phyloP scores from a whole-genome alignment of 2,797 vertebrate genomes.

The Brotula barbata region DNA sequence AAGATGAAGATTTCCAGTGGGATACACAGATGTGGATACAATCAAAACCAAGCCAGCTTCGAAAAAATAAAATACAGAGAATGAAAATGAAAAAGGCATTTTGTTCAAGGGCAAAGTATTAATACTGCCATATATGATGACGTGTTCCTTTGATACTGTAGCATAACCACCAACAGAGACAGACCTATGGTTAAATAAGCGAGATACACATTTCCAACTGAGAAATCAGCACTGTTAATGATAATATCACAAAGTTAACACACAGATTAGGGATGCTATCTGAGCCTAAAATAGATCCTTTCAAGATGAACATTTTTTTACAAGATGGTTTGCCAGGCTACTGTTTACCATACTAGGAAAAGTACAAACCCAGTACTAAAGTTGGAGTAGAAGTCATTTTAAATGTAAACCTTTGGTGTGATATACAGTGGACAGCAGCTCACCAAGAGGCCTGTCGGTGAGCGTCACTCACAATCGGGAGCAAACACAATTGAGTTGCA shows the following conservation, averaged over 20 bases:
- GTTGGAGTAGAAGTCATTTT: slow-evolving; percentile 40
- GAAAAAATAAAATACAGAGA: slow-evolving; percentile 32
- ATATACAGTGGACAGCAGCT: slow-evolving; percentile 48
- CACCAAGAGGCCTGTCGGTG: slow-evolving; percentile 29
- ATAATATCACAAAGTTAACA: slow-evolving; percentile 26
- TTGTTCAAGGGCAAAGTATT: slow-evolving; percentile 53
- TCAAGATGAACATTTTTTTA: slow-evolving; percentile 3
- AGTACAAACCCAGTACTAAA: slow-evolving; percentile 26
- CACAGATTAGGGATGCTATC: slow-evolving; percentile 2
- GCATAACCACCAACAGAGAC: slow-evolving; percentile 34
- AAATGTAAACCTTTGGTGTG: slow-evolving; percentile 57
- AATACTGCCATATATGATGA: slow-evolving; percentile 49
- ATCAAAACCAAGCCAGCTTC: slow-evolving; percentile 26
- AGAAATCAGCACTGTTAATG: slow-evolving; percentile 17
- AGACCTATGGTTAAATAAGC: slow-evolving; percentile 47
- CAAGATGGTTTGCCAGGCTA: slow-evolving; percentile 16
- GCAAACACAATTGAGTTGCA: slow-evolving; percentile 16
- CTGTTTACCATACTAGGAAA: slow-evolving; percentile 20
- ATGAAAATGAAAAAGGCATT: slow-evolving; percentile 72
- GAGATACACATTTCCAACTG: slow-evolving; percentile 11
- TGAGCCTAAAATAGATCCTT: slow-evolving; percentile 18
- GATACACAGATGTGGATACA: slow-evolving; percentile 37
- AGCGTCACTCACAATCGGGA: background rate
- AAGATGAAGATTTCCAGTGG: slow-evolving; percentile 52
- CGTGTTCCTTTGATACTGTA: slow-evolving; percentile 37